Conservation (phyloP, 2,797 vertebrate genomes). For the Mycteria americana region DNA sequence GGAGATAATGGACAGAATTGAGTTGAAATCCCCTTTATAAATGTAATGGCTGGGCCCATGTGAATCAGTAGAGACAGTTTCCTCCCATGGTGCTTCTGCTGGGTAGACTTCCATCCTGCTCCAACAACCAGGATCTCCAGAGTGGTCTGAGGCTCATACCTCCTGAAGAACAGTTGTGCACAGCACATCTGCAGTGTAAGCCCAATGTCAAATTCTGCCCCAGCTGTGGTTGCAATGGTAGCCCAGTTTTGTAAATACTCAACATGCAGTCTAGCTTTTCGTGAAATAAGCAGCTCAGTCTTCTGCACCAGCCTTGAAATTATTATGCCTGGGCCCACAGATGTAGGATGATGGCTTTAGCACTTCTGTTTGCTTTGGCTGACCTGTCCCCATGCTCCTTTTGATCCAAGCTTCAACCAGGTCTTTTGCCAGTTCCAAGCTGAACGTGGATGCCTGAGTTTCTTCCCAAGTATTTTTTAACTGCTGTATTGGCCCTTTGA, state of each 20-base stretch:
- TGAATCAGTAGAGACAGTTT: not conserved
- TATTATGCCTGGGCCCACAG: not conserved
- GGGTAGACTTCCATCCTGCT: not conserved
- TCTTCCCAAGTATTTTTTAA: not conserved
- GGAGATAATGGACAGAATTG: not conserved
- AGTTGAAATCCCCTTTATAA: not conserved
- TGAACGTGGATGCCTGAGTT: not conserved
- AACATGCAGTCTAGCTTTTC: not conserved
- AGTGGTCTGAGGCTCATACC: not conserved
- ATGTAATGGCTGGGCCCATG: too few species aligned
- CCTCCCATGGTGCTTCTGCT: not conserved
- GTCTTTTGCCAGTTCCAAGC: not conserved
- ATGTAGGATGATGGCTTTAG: not conserved
- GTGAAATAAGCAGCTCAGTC: not conserved
- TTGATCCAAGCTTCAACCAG: not conserved
- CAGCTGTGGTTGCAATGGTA: not conserved
- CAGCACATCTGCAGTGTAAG: not conserved
- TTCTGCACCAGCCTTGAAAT: not conserved
- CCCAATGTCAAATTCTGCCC: not conserved
- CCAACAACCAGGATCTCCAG: not conserved
- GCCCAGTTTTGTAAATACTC: not conserved
- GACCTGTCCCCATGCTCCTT: not conserved
- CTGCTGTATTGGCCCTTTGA: not conserved
- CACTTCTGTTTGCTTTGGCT: not conserved
- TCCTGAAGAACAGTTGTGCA: not conserved